Conservation (phyloP, 2,888 invertebrate species). For the Ectobius pallidus region DNA sequence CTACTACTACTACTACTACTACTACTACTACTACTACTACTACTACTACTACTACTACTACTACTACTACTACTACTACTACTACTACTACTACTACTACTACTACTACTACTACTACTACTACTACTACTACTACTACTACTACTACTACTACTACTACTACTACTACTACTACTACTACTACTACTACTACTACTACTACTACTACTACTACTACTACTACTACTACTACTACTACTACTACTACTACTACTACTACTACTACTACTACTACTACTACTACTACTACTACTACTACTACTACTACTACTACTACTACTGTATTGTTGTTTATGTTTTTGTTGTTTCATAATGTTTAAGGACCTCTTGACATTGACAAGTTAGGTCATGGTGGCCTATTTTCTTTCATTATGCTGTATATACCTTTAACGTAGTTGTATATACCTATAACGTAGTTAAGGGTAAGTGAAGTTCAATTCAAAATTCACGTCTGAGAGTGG, state of each 20-base stretch:
- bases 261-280: background rate
- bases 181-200: background rate
- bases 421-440: no score
- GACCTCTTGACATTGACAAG: no score
- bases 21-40: background rate
- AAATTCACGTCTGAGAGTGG: no score
- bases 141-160: background rate
- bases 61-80: background rate
- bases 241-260: background rate
- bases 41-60: background rate
- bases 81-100: background rate
- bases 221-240: background rate
- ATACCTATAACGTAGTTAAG: no score
- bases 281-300: background rate
- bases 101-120: background rate
- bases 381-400: no score
- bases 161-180: background rate
- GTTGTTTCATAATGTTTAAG: no score
- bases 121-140: background rate
- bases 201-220: background rate
- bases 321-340: no score
- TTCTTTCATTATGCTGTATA: no score
- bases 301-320: background rate
- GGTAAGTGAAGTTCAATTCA: no score
- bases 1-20: background rate